Evolutionary conservation across 2,888 invertebrate genomes (phyloP).

Genomic region (Melipona bicolor): DNA sequence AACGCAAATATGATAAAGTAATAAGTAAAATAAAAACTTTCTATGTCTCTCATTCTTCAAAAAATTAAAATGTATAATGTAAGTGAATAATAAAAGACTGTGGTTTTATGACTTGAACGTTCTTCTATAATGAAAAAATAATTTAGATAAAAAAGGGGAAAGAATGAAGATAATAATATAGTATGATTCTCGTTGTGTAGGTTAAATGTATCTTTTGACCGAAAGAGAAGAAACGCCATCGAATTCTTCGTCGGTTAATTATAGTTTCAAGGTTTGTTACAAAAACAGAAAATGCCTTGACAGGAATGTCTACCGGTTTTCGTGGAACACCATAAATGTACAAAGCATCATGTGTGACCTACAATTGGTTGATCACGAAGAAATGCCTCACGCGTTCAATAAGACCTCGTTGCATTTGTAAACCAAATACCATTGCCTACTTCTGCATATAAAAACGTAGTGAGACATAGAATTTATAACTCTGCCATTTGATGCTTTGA

Average conservation of each 20-base stretch:
- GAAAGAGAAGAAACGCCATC: conserved; percentile 6
- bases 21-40: not conserved
- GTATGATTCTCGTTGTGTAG: not conserved
- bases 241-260: conserved; percentile 53
- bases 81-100: not conserved
- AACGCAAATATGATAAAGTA: not conserved
- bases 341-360: conserved; percentile 41
- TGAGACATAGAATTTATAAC: not conserved
- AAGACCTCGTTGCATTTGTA: conserved; percentile 40
- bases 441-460: not conserved
- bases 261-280: conserved; percentile 52
- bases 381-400: conserved; percentile 28
- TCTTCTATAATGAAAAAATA: too few relatives aligned
- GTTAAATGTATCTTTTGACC: not conserved
- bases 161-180: not conserved
- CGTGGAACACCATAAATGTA: conserved; percentile 53
- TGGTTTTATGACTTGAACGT: too few relatives aligned
- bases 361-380: conserved; percentile 45
- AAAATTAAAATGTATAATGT: not conserved
- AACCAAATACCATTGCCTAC: conserved; percentile 17
- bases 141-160: not conserved
- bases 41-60: not conserved
- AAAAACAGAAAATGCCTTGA: conserved; percentile 63
- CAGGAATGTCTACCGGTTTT: conserved; percentile 58
- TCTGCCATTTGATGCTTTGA: not conserved